These are phyloP conservation scores for Anthoscopus minutus DNA, from an alignment of 2,113 vertebrate species.

Conservation along the genomic window DNA sequence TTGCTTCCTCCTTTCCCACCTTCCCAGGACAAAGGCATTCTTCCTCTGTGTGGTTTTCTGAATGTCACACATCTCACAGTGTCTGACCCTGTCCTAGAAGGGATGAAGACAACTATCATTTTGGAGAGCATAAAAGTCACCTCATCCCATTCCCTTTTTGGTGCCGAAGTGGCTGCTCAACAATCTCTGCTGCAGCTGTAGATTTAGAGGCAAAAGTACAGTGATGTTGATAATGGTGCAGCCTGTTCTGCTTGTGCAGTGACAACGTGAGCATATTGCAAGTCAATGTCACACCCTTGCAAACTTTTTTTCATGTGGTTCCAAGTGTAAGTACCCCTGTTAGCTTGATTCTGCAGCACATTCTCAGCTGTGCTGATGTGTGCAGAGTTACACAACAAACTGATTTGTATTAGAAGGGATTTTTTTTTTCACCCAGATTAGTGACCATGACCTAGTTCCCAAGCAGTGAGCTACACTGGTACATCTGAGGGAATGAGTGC, in stretches of 20 bases:
- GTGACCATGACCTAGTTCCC: not conserved
- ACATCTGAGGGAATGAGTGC: not conserved
- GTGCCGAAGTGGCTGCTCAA: not conserved
- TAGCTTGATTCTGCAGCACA: not conserved
- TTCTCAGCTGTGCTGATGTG: not conserved
- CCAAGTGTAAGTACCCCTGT: not conserved
- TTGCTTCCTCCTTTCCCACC: not conserved
- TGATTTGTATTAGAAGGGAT: not conserved
- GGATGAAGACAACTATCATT: rapidly evolving
- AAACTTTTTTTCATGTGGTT: not conserved
- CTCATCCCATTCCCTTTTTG: not conserved
- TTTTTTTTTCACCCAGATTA: not conserved
- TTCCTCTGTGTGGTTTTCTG: not conserved
- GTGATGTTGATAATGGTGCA: not conserved
- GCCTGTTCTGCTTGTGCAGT: not conserved
- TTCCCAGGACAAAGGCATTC: not conserved
- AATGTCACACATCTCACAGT: not conserved
- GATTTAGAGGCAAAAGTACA: not conserved
- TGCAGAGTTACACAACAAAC: not conserved
- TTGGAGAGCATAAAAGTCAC: not conserved
- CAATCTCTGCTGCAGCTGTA: not conserved
- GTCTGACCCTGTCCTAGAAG: not conserved
- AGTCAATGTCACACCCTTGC: not conserved
- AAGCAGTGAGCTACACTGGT: not conserved
- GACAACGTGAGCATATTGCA: not conserved